Conservation (phyloP, 2,113 vertebrate species). For the Neodon shergylaensis region DNA sequence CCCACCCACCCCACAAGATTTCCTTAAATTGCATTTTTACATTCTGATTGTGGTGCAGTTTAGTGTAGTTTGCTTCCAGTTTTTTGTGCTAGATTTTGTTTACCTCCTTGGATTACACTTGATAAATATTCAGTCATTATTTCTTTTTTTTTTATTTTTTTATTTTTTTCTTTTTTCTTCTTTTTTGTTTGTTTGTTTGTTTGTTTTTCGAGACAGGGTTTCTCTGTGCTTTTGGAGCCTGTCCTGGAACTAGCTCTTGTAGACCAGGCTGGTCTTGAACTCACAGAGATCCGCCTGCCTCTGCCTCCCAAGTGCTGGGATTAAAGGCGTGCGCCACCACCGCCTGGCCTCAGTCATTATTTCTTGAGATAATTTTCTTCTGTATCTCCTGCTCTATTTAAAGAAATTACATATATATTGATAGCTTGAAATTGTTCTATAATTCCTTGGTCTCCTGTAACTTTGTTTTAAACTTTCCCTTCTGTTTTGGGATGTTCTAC, state of each 20-base stretch:
- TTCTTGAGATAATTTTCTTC: slow-evolving; percentile 24
- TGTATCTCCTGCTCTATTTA: not conserved
- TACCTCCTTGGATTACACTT: slow-evolving; percentile 4
- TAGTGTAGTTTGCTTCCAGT: not conserved
- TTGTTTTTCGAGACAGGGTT: no score
- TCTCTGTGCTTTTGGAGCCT: no score
- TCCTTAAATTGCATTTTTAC: slow-evolving; percentile 1
- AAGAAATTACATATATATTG: not conserved
- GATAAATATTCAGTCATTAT: slow-evolving; percentile 14
- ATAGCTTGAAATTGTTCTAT: not conserved
- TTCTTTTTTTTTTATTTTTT: not conserved
- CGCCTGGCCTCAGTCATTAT: not conserved
- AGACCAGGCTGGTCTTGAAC: no score
- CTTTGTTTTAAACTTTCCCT: not conserved
- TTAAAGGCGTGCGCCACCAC: no score
- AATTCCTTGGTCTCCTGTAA: not conserved
- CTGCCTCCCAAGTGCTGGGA: no score
- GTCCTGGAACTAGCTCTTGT: no score
- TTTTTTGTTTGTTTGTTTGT: no score
- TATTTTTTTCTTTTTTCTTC: no score
- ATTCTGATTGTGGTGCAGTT: not conserved
- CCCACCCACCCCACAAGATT: not conserved
- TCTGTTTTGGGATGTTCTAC: not conserved
- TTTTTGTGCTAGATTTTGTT: slow-evolving; percentile 33
- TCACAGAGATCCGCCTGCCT: no score